phyloP scores from a whole-genome alignment of 2,797 vertebrate species.

The Buphagus erythrorhynchus region DNA sequence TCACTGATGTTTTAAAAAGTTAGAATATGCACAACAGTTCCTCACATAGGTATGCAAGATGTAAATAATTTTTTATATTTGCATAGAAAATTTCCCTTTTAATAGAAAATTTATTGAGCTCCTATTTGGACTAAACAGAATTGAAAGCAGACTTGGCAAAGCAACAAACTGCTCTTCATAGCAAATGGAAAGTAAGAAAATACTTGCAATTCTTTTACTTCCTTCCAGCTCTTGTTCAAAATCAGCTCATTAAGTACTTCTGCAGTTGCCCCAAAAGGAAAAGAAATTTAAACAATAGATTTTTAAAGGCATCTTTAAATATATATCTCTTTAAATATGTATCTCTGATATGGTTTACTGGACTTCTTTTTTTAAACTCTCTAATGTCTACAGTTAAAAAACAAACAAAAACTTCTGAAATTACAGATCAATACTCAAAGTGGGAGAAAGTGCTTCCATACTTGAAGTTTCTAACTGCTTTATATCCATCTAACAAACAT shows the following conservation, averaged over 20 bases:
- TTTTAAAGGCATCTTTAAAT: conserved; percentile 2
- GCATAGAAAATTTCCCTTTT: background rate
- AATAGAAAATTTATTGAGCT: background rate
- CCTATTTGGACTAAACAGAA: background rate
- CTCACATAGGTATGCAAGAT: background rate
- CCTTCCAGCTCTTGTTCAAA: conserved; percentile 28
- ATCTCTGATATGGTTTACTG: background rate
- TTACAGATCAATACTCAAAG: background rate
- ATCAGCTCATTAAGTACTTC: conserved; percentile 9
- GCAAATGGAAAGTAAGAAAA: conserved; percentile 41
- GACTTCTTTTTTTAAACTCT: background rate
- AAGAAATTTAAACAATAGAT: background rate
- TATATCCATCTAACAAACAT: background rate
- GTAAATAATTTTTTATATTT: background rate
- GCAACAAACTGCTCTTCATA: background rate
- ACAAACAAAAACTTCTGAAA: background rate
- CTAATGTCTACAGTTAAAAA: background rate
- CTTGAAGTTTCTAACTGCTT: background rate
- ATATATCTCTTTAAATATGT: background rate
- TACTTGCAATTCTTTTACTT: conserved; percentile 15
- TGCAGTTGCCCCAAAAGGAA: background rate
- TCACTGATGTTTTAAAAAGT: background rate
- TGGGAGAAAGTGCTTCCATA: background rate
- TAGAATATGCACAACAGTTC: background rate
- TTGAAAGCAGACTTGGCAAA: conserved; percentile 8